Evolutionary conservation across 2,113 vertebrate species (phyloP).

Genomic region (Tragelaphus strepsiceros): DNA sequence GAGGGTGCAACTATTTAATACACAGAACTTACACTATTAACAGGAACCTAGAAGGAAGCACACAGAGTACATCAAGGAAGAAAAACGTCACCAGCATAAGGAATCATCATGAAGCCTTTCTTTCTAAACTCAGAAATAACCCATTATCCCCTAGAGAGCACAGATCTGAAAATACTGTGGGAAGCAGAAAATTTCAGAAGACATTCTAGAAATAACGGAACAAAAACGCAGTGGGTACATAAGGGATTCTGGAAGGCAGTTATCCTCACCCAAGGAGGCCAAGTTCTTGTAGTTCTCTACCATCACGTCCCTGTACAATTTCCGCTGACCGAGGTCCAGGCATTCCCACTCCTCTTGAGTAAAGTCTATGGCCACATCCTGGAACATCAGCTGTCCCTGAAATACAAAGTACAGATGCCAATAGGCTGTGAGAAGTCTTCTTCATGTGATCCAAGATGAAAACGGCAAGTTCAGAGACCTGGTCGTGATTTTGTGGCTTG

Average conservation of each 20-base stretch:
- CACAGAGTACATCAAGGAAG: no score
- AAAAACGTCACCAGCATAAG: no score
- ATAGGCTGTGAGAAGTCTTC: not conserved
- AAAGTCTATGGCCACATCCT: no score
- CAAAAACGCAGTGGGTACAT: rapidly evolving
- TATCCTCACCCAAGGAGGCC: no score
- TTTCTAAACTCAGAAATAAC: no score
- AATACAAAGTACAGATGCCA: not conserved
- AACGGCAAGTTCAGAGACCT: not conserved
- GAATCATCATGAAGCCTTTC: no score
- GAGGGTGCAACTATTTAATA: not conserved
- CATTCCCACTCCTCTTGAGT: not conserved
- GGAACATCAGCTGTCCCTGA: not conserved
- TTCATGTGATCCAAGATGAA: not conserved
- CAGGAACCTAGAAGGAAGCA: not conserved
- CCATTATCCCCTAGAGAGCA: not conserved
- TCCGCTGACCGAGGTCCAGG: not conserved
- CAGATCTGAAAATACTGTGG: no score
- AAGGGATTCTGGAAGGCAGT: not conserved
- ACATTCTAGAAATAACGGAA: not conserved
- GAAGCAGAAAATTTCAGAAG: no score
- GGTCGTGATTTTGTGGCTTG: not conserved
- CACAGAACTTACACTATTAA: not conserved
- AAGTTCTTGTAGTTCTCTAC: not conserved
- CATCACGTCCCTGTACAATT: not conserved